Conservation (phyloP, 2,888 invertebrate species). For the Gonocerus acuteangulatus region DNA sequence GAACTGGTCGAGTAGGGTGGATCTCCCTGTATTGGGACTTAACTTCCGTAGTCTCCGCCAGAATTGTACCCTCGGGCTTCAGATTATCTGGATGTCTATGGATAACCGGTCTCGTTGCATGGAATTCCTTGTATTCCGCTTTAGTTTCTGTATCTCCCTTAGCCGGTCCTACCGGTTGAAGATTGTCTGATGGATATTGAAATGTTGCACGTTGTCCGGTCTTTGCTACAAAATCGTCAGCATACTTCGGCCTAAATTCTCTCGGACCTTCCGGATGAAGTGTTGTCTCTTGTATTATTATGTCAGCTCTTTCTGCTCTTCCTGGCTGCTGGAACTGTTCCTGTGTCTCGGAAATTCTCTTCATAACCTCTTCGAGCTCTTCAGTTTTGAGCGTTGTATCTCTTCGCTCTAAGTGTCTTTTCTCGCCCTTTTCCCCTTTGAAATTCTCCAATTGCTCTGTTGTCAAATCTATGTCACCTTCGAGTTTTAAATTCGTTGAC, state of each 20-base stretch:
- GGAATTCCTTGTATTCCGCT: constrained; percentile 33
- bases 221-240: constrained; percentile 2
- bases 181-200: not conserved
- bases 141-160: constrained; percentile 23
- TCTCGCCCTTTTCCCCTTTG: constrained; percentile 29
- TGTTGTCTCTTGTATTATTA: not conserved
- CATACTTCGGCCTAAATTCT: constrained; percentile 26
- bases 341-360: constrained; percentile 14
- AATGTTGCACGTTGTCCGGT: not conserved
- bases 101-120: constrained; percentile 26
- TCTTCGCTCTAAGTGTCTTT: not conserved
- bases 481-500: constrained; percentile 35
- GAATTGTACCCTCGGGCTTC: constrained; percentile 30
- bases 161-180: constrained; percentile 17
- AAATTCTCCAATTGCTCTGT: constrained; percentile 35
- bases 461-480: constrained; percentile 32
- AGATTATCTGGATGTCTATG: constrained; percentile 28
- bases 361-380: constrained; percentile 10
- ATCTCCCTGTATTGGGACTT: constrained; percentile 33
- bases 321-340: constrained; percentile 4
- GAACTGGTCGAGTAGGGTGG: constrained; percentile 30
- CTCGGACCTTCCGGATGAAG: constrained; percentile 12
- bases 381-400: constrained; percentile 10
- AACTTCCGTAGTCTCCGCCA: constrained; percentile 27
- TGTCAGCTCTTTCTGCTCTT: constrained; percentile 4